Percentiles rank a stretch among this genome's conserved stretches.
phyloP scores from a whole-genome alignment of 2,888 invertebrate genomes.

The Cantharis lateralis region DNA sequence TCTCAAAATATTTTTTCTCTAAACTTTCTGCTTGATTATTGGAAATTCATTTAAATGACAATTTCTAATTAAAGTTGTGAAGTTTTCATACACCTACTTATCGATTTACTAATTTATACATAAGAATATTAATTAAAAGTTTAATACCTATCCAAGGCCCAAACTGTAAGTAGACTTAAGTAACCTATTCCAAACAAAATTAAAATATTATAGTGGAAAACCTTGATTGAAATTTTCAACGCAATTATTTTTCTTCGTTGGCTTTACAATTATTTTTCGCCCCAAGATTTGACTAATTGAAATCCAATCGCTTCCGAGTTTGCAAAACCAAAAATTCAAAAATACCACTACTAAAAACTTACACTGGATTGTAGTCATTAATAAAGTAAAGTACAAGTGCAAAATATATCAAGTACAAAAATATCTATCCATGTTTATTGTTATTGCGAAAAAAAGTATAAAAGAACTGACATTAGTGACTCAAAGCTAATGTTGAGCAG shows the following conservation, averaged over 20 bases:
- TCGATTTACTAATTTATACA: conserved; percentile 24
- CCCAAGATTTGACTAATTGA: neutral
- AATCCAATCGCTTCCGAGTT: neutral
- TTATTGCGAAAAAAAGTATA: conserved; percentile 12
- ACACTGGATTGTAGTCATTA: neutral
- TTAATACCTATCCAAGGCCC: neutral
- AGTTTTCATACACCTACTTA: conserved; percentile 6
- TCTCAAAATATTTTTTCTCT: conserved; percentile 14
- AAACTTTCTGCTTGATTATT: conserved; percentile 9
- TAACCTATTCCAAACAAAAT: neutral
- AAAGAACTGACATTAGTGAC: conserved; percentile 15
- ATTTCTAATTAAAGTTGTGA: conserved; percentile 21
- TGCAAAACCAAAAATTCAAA: neutral
- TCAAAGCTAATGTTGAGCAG: conserved; percentile 6
- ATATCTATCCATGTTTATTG: neutral
- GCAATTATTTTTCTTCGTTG: neutral
- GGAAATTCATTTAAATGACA: conserved; percentile 9
- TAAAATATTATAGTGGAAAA: neutral
- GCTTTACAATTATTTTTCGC: neutral
- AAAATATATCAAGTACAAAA: neutral
- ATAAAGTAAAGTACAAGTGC: neutral
- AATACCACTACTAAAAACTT: too few relatives aligned
- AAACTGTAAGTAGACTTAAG: neutral
- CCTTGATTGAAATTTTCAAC: neutral
- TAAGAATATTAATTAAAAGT: conserved; percentile 24